Evolutionary conservation across 2,797 vertebrate species (phyloP).

Genomic region (Oryzias sinensis): DNA sequence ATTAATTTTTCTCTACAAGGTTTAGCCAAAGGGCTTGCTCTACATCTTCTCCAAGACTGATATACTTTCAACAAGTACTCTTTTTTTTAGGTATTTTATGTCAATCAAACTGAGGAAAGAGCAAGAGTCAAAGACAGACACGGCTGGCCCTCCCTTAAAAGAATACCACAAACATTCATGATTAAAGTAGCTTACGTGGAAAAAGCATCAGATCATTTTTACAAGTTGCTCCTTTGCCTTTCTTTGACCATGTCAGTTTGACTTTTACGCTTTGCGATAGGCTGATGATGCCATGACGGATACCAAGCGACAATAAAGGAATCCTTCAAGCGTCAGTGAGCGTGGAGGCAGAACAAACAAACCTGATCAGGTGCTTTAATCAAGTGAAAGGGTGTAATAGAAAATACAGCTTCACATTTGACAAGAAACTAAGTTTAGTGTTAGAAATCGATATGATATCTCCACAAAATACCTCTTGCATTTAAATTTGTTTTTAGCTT

Average conservation of each 20-base stretch:
- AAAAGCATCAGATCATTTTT: constrained; percentile 7
- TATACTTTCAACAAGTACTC: constrained; percentile 37
- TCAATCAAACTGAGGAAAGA: constrained; percentile 46
- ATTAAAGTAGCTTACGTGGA: constrained; percentile 12
- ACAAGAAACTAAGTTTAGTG: constrained; percentile 5
- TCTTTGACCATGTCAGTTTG: constrained; percentile 10
- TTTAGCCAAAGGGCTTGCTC: constrained; percentile 52
- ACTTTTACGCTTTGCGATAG: constrained; percentile 22
- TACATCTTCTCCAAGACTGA: constrained; percentile 14
- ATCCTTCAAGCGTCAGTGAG: constrained; percentile 19
- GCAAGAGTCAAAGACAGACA: constrained; percentile 18
- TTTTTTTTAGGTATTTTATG: constrained; percentile 26
- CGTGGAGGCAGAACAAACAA: constrained; percentile 16
- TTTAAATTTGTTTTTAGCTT: constrained; percentile 8
- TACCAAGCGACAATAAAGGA: constrained; percentile 1
- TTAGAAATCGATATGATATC: constrained; percentile 20
- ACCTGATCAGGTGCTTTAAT: constrained; percentile 5
- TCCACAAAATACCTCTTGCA: constrained; percentile 9
- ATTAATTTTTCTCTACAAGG: constrained; percentile 48
- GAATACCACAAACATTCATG: constrained; percentile 12
- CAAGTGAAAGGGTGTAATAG: constrained; percentile 14
- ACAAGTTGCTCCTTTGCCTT: constrained; percentile 18
- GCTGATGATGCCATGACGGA: constrained; percentile 9
- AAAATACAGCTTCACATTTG: constrained; percentile 19
- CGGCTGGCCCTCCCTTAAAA: constrained; percentile 9